Percentiles rank a stretch among this genome's conserved stretches.
phyloP scores from a whole-genome alignment of 1,140 invertebrate species.

The Batillaria attramentaria region DNA sequence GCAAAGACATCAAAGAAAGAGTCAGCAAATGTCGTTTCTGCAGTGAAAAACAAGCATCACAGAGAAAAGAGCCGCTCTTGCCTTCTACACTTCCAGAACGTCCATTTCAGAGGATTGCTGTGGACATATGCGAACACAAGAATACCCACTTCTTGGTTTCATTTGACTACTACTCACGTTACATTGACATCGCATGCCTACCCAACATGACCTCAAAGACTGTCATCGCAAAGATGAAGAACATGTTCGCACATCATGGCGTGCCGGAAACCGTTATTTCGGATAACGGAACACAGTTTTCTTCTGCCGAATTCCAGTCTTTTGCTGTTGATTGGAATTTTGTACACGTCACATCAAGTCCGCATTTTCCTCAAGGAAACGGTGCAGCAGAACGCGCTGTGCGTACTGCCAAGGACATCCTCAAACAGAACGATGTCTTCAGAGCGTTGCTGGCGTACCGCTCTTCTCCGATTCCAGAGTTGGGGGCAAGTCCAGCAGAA shows the following conservation, averaged over 20 bases:
- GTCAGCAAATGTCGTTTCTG: too few species aligned
- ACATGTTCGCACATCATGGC: conserved; percentile 7
- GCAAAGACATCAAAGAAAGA: too few species aligned
- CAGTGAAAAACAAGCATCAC: too few species aligned
- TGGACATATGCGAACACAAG: conserved; percentile 27
- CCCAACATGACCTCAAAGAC: neutral
- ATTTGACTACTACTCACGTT: conserved; percentile 32
- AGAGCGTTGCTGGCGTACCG: too few species aligned
- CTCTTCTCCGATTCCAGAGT: neutral
- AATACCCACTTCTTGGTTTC: conserved; percentile 20
- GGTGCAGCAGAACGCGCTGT: too few species aligned
- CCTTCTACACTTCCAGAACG: conserved; percentile 22
- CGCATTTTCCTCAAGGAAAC: too few species aligned
- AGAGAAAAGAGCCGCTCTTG: conserved; percentile 4
- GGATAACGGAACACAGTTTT: conserved; percentile 36
- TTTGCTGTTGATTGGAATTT: too few species aligned
- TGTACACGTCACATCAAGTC: too few species aligned
- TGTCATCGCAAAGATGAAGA: conserved; percentile 29
- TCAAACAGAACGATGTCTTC: neutral
- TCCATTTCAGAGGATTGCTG: conserved; percentile 29
- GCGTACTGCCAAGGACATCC: neutral
- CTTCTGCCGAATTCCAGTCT: conserved; percentile 25
- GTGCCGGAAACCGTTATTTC: conserved; percentile 13
- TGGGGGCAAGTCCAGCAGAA: conserved; percentile 6
- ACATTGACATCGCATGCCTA: conserved; percentile 17